Percentiles rank a stretch among this genome's conserved stretches.
phyloP scores from a whole-genome alignment of 1,140 invertebrate species.

The Probaryconus sp. region DNA sequence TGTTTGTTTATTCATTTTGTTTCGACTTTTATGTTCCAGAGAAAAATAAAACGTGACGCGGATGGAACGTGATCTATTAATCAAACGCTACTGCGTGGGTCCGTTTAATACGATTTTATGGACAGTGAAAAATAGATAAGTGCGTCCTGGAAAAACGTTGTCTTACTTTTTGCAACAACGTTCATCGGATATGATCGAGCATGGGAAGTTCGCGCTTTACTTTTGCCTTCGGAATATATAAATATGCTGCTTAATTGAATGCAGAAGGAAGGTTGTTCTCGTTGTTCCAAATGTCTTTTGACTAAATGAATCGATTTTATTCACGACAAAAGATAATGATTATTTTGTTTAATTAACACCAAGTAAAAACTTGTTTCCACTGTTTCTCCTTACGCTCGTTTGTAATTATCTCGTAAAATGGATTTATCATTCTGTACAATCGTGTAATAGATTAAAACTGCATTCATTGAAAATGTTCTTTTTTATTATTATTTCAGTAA shows the following conservation, averaged over 20 bases:
- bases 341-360: slow-evolving; percentile 31
- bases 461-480: too few species aligned
- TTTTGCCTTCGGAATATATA: slow-evolving; percentile 14
- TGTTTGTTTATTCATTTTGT: slow-evolving; percentile 18
- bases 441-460: too few species aligned
- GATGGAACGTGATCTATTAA: slow-evolving; percentile 32
- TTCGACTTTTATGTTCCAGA: background rate
- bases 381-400: slow-evolving; percentile 11
- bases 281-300: slow-evolving; percentile 9
- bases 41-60: slow-evolving; percentile 2
- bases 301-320: slow-evolving; percentile 12
- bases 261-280: slow-evolving; percentile 15
- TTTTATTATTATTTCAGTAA: too few species aligned
- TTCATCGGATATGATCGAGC: slow-evolving; percentile 23
- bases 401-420: background rate
- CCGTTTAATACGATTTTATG: slow-evolving; percentile 3
- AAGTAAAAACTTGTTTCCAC: too few species aligned
- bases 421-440: too few species aligned
- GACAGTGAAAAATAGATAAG: background rate
- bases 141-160: background rate
- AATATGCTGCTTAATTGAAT: slow-evolving; percentile 8
- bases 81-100: slow-evolving; percentile 24
- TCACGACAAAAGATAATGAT: slow-evolving; percentile 17
- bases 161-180: slow-evolving; percentile 3
- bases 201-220: background rate